Evolutionary conservation across 2,888 invertebrate species (phyloP), one percentile per base, ranked within the genome.

Genomic region (Megamerina dolium): DNA sequence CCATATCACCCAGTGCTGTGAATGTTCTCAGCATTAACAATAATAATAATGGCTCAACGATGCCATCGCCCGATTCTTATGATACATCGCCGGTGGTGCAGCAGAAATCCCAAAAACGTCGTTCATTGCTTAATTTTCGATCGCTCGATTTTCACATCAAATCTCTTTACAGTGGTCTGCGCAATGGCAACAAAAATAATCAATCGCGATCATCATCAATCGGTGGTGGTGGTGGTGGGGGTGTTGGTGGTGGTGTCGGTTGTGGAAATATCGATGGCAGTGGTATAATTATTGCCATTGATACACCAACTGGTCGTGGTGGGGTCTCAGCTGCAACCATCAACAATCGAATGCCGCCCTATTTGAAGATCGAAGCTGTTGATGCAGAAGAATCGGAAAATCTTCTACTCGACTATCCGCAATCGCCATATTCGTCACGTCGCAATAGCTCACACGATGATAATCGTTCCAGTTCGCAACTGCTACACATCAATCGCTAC

Each of bases 141-240:
- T 70, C 71, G 4, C 63, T 72, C 26, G 72, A 72, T 51, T 71
- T 70, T 46, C 70, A 70, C 48, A 58, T 72, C 29, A 71, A 70
- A 49, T 68, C 69, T 1, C 46, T 72, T 14, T 71, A 72, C 51
- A 60, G 64, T n/a, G 69, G 70, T 4, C 46, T 70, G 27, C 64
- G 64, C 3, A 60, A 56, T 33, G 56, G 57, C 27, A 51, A 51
- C 39, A 56, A 51, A 26, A 49, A 49, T 35, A 45, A 52, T 5
- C 54, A 53, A 18, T 54, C 51, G n/a, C 58, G 54, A 26, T 54
- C 58, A 6, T 49, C 53, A 4, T 55, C 53, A 19, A 8, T 52
- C 16, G 51, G 50, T 10, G 51, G 39, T 20, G 43, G 37, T 20
- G 48, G 32, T 12, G 43, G 33, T 16, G 45, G 20, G 1, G 29